Evolutionary conservation across 2,888 invertebrate genomes (phyloP).

Genomic region (Idaea aversata): DNA sequence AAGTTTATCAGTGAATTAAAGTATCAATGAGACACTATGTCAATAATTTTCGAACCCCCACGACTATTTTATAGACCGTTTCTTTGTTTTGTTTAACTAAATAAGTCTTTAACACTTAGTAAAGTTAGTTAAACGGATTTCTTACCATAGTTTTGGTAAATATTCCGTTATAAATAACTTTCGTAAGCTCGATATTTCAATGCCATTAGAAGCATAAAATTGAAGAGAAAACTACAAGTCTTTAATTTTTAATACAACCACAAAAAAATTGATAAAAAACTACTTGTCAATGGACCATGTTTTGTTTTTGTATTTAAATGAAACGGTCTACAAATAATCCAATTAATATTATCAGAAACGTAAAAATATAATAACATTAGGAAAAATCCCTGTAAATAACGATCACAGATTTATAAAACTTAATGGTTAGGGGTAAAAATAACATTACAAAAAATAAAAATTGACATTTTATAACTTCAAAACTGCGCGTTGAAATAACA

Average conservation of each 20-base stretch:
- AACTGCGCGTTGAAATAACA: background rate
- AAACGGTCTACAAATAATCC: background rate
- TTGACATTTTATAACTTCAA: background rate
- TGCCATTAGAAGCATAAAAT: background rate
- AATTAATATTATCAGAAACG: background rate
- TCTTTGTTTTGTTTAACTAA: background rate
- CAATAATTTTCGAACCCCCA: background rate
- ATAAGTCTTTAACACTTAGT: too few relatives aligned
- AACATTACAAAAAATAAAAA: background rate
- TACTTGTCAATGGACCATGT: too few relatives aligned
- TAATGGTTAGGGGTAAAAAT: background rate
- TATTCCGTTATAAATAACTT: too few relatives aligned
- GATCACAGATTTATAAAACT: constrained; percentile 25
- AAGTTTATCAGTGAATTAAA: too few relatives aligned
- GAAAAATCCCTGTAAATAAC: constrained; percentile 21
- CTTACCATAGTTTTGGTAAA: too few relatives aligned
- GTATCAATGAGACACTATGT: background rate
- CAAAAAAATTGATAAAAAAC: too few relatives aligned
- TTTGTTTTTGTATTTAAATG: background rate
- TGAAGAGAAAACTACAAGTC: too few relatives aligned
- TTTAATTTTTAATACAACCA: too few relatives aligned
- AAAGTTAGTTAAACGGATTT: too few relatives aligned
- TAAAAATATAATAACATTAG: constrained; percentile 9
- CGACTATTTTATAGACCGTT: background rate
- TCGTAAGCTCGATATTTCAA: background rate